Evolutionary conservation across 2,797 vertebrate species (phyloP).

Genomic region (Sebastes oblongus): DNA sequence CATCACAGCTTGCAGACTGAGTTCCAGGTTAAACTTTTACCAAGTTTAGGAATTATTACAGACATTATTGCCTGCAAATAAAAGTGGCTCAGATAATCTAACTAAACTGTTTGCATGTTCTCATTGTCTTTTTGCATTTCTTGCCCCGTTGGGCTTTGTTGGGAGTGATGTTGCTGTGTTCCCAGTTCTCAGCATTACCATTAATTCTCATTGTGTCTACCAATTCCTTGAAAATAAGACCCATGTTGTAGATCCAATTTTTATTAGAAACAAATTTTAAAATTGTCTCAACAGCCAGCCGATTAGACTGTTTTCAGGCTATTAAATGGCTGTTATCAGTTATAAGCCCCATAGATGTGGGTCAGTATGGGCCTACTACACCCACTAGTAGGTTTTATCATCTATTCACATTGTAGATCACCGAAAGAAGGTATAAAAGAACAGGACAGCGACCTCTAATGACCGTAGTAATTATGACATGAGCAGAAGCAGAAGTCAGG

Average conservation of each 20-base stretch:
- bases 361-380: no score
- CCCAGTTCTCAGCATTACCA: background rate
- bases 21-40: background rate
- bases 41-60: background rate
- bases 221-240: background rate
- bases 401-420: no score
- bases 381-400: no score
- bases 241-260: background rate
- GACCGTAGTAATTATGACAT: no score
- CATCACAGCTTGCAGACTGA: background rate
- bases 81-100: background rate
- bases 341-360: no score
- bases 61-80: background rate
- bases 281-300: background rate
- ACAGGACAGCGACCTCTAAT: no score
- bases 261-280: background rate
- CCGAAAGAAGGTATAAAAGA: no score
- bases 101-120: background rate
- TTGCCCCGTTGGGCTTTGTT: background rate
- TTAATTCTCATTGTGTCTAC: background rate
- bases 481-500: no score
- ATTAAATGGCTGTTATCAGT: no score
- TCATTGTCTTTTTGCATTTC: background rate
- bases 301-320: no score
- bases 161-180: background rate